phyloP scores from a whole-genome alignment of 2,797 vertebrate genomes.

The Cyclura pinguis region DNA sequence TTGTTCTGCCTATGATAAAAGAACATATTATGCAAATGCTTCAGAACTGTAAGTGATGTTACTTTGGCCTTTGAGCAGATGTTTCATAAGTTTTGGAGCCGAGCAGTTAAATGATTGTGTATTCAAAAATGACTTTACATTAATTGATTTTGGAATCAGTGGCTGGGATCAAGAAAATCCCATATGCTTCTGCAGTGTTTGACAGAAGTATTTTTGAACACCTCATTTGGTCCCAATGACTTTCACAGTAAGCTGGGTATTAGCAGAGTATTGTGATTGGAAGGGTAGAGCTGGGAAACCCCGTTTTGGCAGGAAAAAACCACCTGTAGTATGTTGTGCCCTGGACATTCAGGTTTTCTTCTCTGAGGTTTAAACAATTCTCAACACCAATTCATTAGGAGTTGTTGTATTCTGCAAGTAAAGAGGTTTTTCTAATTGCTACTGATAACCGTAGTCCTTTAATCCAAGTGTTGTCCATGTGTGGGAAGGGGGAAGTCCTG shows the following conservation, averaged over 20 bases:
- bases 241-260: neutral
- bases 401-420: neutral
- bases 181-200: neutral
- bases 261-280: neutral
- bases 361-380: neutral
- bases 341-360: neutral
- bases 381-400: neutral
- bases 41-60: conserved; percentile 91
- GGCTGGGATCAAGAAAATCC: neutral
- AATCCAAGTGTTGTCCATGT: neutral
- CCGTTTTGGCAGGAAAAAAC: neutral
- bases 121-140: neutral
- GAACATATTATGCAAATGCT: conserved; percentile 99
- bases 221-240: neutral
- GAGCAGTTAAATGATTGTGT: neutral
- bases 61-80: neutral
- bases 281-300: neutral
- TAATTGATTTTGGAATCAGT: neutral
- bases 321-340: neutral
- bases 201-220: neutral
- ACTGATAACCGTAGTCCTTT: neutral
- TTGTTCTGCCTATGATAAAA: conserved; percentile 98
- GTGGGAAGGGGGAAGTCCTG: neutral
- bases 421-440: neutral
- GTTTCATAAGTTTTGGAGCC: neutral